Conservation (phyloP, 2,797 vertebrate species). For the Pogonophryne albipinna region DNA sequence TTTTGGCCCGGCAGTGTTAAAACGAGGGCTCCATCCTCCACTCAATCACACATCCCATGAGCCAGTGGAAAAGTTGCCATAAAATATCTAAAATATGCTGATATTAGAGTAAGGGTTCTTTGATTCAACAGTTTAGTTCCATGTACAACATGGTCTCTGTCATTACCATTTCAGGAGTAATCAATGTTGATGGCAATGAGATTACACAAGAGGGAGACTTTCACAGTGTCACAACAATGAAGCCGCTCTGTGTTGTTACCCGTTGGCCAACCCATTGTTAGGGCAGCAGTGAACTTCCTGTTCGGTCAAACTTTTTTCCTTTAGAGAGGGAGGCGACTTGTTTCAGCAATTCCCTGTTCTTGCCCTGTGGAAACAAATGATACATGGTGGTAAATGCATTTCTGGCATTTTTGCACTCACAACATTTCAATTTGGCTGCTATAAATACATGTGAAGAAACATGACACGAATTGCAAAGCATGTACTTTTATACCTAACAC, state of each 20-base stretch:
- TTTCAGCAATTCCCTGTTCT: slow-evolving; percentile 98
- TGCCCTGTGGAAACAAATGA: slow-evolving; percentile 85
- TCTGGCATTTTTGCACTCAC: too few relatives aligned
- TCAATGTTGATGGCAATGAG: slow-evolving; percentile 67
- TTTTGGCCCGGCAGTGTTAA: slow-evolving; percentile 81
- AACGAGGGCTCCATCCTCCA: slow-evolving; percentile 64
- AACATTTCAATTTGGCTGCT: not conserved
- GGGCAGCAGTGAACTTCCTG: slow-evolving; percentile 93
- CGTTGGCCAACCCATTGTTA: slow-evolving; percentile 82
- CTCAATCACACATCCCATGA: slow-evolving; percentile 47
- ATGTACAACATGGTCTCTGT: slow-evolving; percentile 69
- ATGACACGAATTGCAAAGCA: not conserved
- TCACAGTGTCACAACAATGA: slow-evolving; percentile 87
- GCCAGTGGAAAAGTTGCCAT: slow-evolving; percentile 67
- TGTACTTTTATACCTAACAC: not conserved
- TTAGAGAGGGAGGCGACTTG: slow-evolving; percentile 98
- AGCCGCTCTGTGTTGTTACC: slow-evolving; percentile 70
- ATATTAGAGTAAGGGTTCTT: slow-evolving; percentile 65
- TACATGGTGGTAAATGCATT: not conserved
- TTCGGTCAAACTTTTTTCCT: slow-evolving; percentile 99
- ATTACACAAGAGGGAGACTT: slow-evolving; percentile 78
- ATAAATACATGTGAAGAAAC: too few relatives aligned
- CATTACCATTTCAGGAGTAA: slow-evolving; percentile 59
- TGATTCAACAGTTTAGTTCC: slow-evolving; percentile 62
- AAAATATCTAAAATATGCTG: slow-evolving; percentile 76